A percentile compares a stretch with the other conserved stretches of the same genome.
These are phyloP conservation scores for Esperia sulphurella DNA, from an alignment of 2,888 invertebrate genomes.

Conservation along the genomic window DNA sequence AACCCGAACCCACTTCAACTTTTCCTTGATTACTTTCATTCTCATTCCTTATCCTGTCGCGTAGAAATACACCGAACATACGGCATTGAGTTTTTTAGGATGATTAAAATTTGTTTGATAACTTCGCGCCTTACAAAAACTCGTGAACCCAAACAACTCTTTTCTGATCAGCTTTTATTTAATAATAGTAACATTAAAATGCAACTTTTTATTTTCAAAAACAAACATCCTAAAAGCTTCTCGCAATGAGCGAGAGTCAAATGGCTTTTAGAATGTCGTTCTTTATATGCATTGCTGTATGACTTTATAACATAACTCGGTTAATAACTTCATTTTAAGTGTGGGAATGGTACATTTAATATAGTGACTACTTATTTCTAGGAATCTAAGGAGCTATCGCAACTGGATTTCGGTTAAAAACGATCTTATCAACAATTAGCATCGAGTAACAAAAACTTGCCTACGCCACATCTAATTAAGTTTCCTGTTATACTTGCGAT, in stretches of 20 bases:
- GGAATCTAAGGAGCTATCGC: neutral
- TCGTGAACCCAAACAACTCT: too few relatives aligned
- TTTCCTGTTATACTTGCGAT: slow-evolving; percentile 2
- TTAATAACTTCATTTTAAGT: neutral
- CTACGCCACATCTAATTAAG: slow-evolving; percentile 11
- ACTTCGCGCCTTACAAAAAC: too few relatives aligned
- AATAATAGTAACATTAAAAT: too few relatives aligned
- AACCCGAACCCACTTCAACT: too few relatives aligned
- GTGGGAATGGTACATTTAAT: neutral
- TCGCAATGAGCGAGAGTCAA: neutral
- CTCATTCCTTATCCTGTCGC: too few relatives aligned
- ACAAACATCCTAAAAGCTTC: neutral
- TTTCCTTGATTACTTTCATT: too few relatives aligned
- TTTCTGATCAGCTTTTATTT: too few relatives aligned
- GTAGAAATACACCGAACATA: too few relatives aligned
- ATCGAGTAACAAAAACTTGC: slow-evolving; percentile 1
- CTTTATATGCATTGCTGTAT: neutral
- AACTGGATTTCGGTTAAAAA: neutral
- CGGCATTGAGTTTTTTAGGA: too few relatives aligned
- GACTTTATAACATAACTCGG: neutral
- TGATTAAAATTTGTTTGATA: too few relatives aligned
- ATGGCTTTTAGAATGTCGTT: neutral
- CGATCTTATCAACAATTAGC: slow-evolving; percentile 7
- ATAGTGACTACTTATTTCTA: neutral
- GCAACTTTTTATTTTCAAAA: neutral